Evolutionary conservation across 2,888 invertebrate genomes (phyloP), one percentile per base, ranked within the genome.

Genomic region (Anticlea derivata): DNA sequence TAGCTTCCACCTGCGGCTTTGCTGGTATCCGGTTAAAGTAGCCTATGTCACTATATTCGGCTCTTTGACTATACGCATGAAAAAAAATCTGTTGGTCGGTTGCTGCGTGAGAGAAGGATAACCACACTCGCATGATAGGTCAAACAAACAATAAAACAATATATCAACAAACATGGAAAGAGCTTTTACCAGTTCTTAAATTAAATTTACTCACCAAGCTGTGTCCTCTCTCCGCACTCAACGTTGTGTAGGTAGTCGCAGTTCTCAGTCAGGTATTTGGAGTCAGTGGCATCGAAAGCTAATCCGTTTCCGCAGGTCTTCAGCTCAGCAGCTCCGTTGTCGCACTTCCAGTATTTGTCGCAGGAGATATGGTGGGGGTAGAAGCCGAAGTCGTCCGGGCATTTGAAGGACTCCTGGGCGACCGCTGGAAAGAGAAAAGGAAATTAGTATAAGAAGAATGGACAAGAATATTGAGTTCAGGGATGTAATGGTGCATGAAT

Each of bases 311-410:
- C 98, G 91, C 98, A 98, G 34, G 97, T 97, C 87, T 97, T 97
- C 65, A 97, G 91, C 73, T 97, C 97, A 50, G 97, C 95, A 6
- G 87, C 94, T 64, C 96, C 96, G 73, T 96, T 96, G 85, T 97
- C 97, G 78, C 98, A 98, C 86, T 97, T 97, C 96, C 96, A 98
- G 90, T 98, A 98, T 86, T 97, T 97, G 92, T 98, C 98, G 83
- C 98, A 98, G 39, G 96, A 96, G 55, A 92, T 79, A 78, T 95
- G 94, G 86, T 98, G 97, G 50, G 97, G 97, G 90, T 97, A 98
- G 92, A 97, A 98, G 23, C 97, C 98, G 80, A 96, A 97, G 82
- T 97, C 97, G 77, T 97, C 97, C 23, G 97, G 97, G 76, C 98
- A 98, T 92, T 97, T 96, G 93, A 97, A 98, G 75, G 91, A 93